Percentiles rank a stretch among this genome's conserved stretches.
These are phyloP conservation scores for Drosophila saltans DNA, from an alignment of 1,140 invertebrate species.

Conservation along the genomic window DNA sequence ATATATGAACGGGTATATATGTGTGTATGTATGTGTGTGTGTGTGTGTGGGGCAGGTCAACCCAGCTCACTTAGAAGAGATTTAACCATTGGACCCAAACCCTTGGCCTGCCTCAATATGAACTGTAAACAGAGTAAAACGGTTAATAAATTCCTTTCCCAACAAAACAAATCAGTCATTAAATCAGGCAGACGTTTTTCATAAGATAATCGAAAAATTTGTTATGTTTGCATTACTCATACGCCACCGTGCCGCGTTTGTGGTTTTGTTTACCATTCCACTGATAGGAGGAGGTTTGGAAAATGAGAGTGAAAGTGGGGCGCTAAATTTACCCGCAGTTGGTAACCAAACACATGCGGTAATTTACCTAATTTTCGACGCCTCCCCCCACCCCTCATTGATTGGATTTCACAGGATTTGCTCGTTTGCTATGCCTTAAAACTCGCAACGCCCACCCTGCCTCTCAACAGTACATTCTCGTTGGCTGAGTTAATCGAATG, in stretches of 20 bases:
- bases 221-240: constrained; percentile 63
- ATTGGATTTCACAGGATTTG: constrained; percentile 58
- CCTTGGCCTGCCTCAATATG: constrained; percentile 21
- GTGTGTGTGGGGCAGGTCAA: not conserved
- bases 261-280: constrained; percentile 52
- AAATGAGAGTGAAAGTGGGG: constrained; percentile 2
- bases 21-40: not conserved
- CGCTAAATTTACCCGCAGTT: constrained; percentile 33
- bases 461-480: not conserved
- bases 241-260: constrained; percentile 25
- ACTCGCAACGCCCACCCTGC: not conserved
- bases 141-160: constrained; percentile 41
- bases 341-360: constrained; percentile 64
- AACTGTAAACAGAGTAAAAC: constrained; percentile 20
- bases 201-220: constrained; percentile 69
- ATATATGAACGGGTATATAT: constrained; percentile 3
- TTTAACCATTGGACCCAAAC: not conserved
- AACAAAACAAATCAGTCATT: constrained; percentile 67
- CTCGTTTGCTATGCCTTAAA: constrained; percentile 18
- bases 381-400: constrained; percentile 40
- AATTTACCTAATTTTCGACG: constrained; percentile 73
- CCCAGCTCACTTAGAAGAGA: not conserved
- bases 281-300: not conserved
- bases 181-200: constrained; percentile 41
- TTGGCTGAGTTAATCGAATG: constrained; percentile 64